Evolutionary conservation across 1,140 invertebrate genomes (phyloP).

Genomic region (Drosophila nigromelanica): DNA sequence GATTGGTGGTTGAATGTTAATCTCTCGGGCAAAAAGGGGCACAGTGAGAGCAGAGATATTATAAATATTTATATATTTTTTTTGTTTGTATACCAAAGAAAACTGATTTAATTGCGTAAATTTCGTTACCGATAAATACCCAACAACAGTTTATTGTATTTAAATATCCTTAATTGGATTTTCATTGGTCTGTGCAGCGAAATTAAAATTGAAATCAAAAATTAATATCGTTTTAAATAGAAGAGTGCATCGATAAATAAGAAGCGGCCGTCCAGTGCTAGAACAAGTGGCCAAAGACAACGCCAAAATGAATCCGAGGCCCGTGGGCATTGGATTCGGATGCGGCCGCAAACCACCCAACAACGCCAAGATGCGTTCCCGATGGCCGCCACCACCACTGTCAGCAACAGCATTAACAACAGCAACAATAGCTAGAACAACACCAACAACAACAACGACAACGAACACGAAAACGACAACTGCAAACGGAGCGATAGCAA

Average conservation of each 20-base stretch:
- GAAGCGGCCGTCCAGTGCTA: neutral
- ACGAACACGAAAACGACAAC: constrained; percentile 23
- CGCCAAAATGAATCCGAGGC: constrained; percentile 78
- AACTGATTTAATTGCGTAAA: constrained; percentile 26
- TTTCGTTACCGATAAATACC: constrained; percentile 4
- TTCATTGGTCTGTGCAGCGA: constrained; percentile 3
- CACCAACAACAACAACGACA: neutral
- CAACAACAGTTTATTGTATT: constrained; percentile 1
- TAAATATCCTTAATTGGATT: constrained; percentile 14
- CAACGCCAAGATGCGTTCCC: constrained; percentile 65
- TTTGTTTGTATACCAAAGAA: constrained; percentile 10
- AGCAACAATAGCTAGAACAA: constrained; percentile 3
- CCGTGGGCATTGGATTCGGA: constrained; percentile 77
- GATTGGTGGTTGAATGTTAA: neutral
- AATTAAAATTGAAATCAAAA: constrained; percentile 3
- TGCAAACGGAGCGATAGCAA: constrained; percentile 23
- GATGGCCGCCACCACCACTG: constrained; percentile 44
- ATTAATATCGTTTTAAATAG: constrained; percentile 11
- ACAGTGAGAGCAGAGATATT: constrained; percentile 27
- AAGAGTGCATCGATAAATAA: neutral
- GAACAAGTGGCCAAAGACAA: constrained; percentile 38
- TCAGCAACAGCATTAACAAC: constrained; percentile 1
- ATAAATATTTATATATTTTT: constrained; percentile 47
- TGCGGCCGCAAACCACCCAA: constrained; percentile 69
- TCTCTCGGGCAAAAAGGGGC: constrained; percentile 14